Evolutionary conservation across 2,797 vertebrate genomes (phyloP), one percentile per base, ranked within the genome.

Genomic region (Microctenopoma steveboyesi): DNA sequence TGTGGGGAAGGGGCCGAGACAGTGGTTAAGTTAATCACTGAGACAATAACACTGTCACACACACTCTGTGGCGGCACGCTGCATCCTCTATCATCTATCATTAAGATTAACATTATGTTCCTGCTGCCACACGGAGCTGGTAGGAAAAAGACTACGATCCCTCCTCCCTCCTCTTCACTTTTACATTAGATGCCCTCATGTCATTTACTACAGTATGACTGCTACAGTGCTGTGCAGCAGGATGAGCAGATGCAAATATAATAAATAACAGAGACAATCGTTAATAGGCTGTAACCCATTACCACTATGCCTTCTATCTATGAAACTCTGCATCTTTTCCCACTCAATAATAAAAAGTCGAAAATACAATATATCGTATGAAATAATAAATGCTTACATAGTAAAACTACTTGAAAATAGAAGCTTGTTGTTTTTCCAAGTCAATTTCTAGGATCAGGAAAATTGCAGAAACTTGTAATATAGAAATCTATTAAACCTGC

Each of bases 51-150:
- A 78, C 79, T 86, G 86, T 89, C 84, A 87, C 86, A 80, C 76
- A 85, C 79, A 79, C 81, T 72, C 73, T 43, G 79, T 65, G 65
- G 83, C 25, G 11, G 67, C 74, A 79, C 51, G 43, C 70, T 45
- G 76, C 65, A 83, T 86, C 72, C 74, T 85, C 69, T 33, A 88
- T 90, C 88, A 91, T 91, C 84, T 81, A 77, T 90, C 91, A 91
- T 91, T 85, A 91, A 86, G 86, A 90, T 89, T 88, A 89, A 88
- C 89, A 88, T 86, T 87, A 91, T 88, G 65, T 85, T 81, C 73
- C 65, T 37, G 56, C 81, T 63, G 61, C 72, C 74, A 58, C 71
- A 74, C 56, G 25, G 68, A 72, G 76, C 52, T 54, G 51, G 33
- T 49, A 25, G 64, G 71, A 66, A 72, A 2, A 64, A 50, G 55